Evolutionary conservation across 1,140 invertebrate species (phyloP).

Genomic region (Drosophila repleta): DNA sequence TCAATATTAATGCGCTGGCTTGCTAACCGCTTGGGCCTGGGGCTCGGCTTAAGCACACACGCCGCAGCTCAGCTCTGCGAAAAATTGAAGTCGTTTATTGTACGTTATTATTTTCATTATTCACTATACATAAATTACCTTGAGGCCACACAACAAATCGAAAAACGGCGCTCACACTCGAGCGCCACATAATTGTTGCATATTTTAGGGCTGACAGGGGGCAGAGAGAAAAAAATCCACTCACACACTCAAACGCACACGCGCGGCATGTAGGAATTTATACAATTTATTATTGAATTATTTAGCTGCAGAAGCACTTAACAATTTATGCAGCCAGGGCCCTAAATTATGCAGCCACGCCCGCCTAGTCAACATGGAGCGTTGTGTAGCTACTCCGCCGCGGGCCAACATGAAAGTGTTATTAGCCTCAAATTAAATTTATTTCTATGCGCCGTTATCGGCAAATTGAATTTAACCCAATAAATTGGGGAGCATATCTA

Average conservation of each 20-base stretch:
- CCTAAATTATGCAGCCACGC: constrained; percentile 68
- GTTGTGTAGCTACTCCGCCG: background rate
- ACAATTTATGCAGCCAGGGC: constrained; percentile 72
- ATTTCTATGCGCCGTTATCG: constrained; percentile 67
- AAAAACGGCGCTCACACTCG: constrained; percentile 35
- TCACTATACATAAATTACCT: constrained; percentile 67
- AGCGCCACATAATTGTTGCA: constrained; percentile 70
- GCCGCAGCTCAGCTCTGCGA: constrained; percentile 6
- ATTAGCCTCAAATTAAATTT: constrained; percentile 79
- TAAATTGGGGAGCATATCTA: constrained; percentile 57
- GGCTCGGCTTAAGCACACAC: constrained; percentile 14
- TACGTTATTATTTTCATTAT: constrained; percentile 76
- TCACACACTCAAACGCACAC: constrained; percentile 13
- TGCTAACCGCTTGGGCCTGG: background rate
- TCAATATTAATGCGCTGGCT: constrained; percentile 13
- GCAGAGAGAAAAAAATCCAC: constrained; percentile 48
- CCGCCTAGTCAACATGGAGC: constrained; percentile 5
- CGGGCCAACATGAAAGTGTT: constrained; percentile 73
- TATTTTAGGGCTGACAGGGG: constrained; percentile 60
- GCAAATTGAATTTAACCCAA: constrained; percentile 77
- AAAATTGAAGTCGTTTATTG: constrained; percentile 52
- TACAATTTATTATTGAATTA: constrained; percentile 79
- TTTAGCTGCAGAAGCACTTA: constrained; percentile 68
- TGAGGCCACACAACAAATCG: constrained; percentile 54
- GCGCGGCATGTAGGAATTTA: constrained; percentile 34